Conservation (phyloP, 1,140 invertebrate genomes). For the Onthophagus taurus region DNA sequence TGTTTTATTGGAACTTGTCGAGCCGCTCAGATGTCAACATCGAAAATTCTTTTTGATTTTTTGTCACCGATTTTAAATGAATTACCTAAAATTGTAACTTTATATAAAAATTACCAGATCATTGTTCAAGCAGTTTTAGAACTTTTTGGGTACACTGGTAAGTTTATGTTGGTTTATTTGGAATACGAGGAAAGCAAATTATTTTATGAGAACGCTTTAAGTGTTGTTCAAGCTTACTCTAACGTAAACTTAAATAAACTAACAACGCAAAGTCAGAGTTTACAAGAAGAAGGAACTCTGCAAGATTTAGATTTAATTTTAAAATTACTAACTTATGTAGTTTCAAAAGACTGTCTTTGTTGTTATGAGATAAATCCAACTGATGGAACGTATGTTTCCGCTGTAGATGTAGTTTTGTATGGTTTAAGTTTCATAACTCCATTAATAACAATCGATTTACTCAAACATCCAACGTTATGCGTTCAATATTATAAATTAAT, state of each 20-base stretch:
- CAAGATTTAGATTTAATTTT: conserved; percentile 62
- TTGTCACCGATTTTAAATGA: conserved; percentile 54
- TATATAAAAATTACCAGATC: conserved; percentile 75
- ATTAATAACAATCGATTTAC: conserved; percentile 61
- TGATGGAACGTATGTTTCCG: conserved; percentile 38
- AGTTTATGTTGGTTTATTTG: conserved; percentile 58
- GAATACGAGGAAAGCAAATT: conserved; percentile 46
- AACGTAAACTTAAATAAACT: conserved; percentile 47
- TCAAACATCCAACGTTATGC: conserved; percentile 63
- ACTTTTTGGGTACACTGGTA: conserved; percentile 61
- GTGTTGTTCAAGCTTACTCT: conserved; percentile 62
- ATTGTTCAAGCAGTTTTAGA: conserved; percentile 72
- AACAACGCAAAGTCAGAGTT: conserved; percentile 41
- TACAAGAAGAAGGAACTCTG: conserved; percentile 58
- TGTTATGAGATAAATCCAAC: conserved; percentile 36
- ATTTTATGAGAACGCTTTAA: conserved; percentile 54
- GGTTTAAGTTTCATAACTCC: conserved; percentile 67
- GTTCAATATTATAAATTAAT: conserved; percentile 52
- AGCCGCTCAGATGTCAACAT: conserved; percentile 48
- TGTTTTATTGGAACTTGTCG: conserved; percentile 54
- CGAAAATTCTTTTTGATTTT: conserved; percentile 53
- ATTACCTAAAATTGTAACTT: conserved; percentile 53
- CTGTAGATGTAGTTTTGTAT: conserved; percentile 57
- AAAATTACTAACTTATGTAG: conserved; percentile 58
- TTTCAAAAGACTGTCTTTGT: conserved; percentile 63